Percentiles rank a stretch among this genome's conserved stretches.
Conservation (phyloP, 2,797 vertebrate species). For the Manis pentadactyla region DNA sequence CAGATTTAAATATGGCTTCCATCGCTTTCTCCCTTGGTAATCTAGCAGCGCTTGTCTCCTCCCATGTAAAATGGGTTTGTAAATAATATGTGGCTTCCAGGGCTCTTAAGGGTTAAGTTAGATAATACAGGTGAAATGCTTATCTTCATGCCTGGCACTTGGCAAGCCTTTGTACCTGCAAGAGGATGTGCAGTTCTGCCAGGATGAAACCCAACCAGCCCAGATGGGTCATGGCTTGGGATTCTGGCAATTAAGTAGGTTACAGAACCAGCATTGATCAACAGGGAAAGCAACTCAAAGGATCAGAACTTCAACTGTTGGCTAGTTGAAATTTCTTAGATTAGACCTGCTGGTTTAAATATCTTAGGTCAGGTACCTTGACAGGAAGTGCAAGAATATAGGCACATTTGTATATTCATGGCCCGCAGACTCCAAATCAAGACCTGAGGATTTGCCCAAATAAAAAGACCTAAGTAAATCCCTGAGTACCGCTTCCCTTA, state of each 20-base stretch:
- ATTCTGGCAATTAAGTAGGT: neutral
- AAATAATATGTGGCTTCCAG: neutral
- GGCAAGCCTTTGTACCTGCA: neutral
- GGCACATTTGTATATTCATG: neutral
- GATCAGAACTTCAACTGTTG: neutral
- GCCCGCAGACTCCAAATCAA: neutral
- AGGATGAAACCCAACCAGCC: neutral
- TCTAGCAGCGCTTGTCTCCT: neutral
- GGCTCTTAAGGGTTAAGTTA: neutral
- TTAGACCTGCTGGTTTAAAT: neutral
- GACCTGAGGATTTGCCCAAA: neutral
- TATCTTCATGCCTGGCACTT: neutral
- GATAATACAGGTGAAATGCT: neutral
- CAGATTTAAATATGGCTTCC: neutral
- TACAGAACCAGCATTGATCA: neutral
- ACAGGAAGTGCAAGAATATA: neutral
- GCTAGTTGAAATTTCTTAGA: too few species aligned
- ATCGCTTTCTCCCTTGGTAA: neutral
- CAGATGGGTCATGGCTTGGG: neutral
- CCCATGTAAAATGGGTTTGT: neutral
- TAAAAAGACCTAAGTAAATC: neutral
- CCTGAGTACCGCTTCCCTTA: too few species aligned
- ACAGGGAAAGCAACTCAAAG: neutral
- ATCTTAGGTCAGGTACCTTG: neutral
- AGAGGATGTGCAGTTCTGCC: neutral